Conservation (phyloP, 2,113 vertebrate species). For the Diphyllodes magnificus region DNA sequence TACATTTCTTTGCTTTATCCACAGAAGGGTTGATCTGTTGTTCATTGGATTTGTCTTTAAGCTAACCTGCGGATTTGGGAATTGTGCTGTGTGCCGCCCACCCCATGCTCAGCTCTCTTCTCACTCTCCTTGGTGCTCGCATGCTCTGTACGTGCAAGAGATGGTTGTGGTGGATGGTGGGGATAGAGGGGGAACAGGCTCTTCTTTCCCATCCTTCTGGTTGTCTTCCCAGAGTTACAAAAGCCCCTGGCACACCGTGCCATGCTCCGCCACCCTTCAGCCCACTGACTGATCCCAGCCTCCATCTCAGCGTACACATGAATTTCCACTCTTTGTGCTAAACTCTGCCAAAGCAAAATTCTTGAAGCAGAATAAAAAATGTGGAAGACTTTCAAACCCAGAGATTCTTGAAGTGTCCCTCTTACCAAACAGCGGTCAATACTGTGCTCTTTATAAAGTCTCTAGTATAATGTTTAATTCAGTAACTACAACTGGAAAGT, state of each 20-base stretch:
- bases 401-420: constrained; percentile 10
- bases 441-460: neutral
- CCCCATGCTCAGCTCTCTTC: fast-evolving
- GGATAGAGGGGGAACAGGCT: neutral
- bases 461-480: constrained; percentile 25
- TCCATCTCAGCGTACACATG: fast-evolving
- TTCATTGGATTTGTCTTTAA: neutral
- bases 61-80: neutral
- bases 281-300: neutral
- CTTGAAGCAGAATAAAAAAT: constrained; percentile 28
- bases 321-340: neutral
- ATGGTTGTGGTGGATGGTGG: neutral
- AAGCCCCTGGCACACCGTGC: neutral
- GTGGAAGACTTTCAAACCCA: constrained; percentile 29
- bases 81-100: neutral
- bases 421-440: constrained; percentile 1
- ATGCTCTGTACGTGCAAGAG: fast-evolving
- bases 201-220: constrained; percentile 5
- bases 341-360: constrained; percentile 24
- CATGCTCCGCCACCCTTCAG: neutral
- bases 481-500: constrained; percentile 8
- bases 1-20: neutral
- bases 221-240: neutral
- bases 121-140: neutral
- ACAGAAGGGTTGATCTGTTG: neutral